A percentile compares a stretch with the other conserved stretches of the same genome.
These are phyloP conservation scores for Drosophila nr. perissopoda DNA, from an alignment of 2,888 invertebrate genomes.

Conservation along the genomic window DNA sequence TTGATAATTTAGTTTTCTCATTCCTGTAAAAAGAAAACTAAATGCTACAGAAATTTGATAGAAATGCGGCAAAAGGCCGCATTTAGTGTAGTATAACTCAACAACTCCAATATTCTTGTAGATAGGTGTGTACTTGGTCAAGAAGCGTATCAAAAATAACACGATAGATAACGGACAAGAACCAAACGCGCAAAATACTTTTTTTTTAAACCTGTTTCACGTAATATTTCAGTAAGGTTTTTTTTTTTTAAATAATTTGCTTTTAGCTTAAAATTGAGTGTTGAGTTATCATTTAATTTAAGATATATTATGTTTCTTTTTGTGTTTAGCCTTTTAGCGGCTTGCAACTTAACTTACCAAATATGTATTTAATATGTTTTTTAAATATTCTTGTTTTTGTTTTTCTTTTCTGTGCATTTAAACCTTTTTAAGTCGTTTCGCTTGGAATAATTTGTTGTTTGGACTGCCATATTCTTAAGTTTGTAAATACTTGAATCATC, in stretches of 20 bases:
- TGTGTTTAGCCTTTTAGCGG: slow-evolving; percentile 20
- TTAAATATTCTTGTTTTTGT: slow-evolving; percentile 34
- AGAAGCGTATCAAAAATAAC: not conserved
- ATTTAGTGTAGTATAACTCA: slow-evolving; percentile 56
- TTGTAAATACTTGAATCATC: slow-evolving; percentile 31
- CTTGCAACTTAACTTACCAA: slow-evolving; percentile 72
- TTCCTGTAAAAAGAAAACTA: slow-evolving; percentile 77
- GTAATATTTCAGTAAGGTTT: not conserved
- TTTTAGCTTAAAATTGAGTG: slow-evolving; percentile 17
- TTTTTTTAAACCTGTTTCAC: not conserved
- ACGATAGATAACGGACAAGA: slow-evolving; percentile 17
- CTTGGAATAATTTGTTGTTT: slow-evolving; percentile 18
- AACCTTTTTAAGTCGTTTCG: slow-evolving; percentile 29
- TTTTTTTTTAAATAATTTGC: not conserved
- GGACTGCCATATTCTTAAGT: slow-evolving; percentile 29
- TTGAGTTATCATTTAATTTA: slow-evolving; percentile 45
- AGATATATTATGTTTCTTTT: slow-evolving; percentile 15
- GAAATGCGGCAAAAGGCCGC: slow-evolving; percentile 62
- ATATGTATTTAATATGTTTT: slow-evolving; percentile 39
- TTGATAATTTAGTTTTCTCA: slow-evolving; percentile 61
- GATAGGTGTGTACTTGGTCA: not conserved
- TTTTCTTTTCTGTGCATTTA: slow-evolving; percentile 20
- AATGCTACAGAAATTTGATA: slow-evolving; percentile 64
- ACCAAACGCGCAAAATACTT: not conserved
- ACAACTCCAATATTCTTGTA: slow-evolving; percentile 19